A percentile compares a stretch with the other conserved stretches of the same genome.
Conservation (phyloP, 1,140 invertebrate species). For the Hypothenemus hampei region DNA sequence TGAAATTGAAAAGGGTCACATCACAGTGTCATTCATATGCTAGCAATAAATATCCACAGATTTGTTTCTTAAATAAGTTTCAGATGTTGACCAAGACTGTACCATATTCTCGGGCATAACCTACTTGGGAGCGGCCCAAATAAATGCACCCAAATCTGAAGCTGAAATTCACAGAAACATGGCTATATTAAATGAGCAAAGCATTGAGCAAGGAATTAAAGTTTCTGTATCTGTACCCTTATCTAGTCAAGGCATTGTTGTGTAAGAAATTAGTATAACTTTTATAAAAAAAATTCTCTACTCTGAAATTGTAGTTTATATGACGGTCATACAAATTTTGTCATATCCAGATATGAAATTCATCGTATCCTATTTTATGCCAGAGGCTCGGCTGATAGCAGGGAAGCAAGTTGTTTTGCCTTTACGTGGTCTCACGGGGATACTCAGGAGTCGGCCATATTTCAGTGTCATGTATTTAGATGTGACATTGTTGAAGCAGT, state of each 20-base stretch:
- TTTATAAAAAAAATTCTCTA: background rate
- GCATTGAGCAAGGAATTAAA: slow-evolving; percentile 73
- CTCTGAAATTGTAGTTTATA: slow-evolving; percentile 63
- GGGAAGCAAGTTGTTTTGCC: slow-evolving; percentile 89
- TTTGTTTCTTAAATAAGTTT: slow-evolving; percentile 48
- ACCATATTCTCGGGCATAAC: slow-evolving; percentile 90
- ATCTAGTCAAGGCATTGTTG: slow-evolving; percentile 76
- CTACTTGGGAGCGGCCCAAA: slow-evolving; percentile 88
- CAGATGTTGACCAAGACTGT: slow-evolving; percentile 78
- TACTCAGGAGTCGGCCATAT: slow-evolving; percentile 80
- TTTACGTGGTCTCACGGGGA: slow-evolving; percentile 95
- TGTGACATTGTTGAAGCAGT: slow-evolving; percentile 98
- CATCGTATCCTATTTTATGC: slow-evolving; percentile 94
- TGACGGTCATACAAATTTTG: slow-evolving; percentile 74
- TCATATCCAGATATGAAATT: slow-evolving; percentile 87
- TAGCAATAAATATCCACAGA: no score
- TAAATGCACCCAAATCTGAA: slow-evolving; percentile 91
- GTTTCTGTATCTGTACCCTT: slow-evolving; percentile 88
- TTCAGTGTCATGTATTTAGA: slow-evolving; percentile 95
- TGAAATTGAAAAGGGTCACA: background rate
- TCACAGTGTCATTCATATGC: no score
- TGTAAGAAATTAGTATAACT: slow-evolving; percentile 53
- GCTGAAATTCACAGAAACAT: slow-evolving; percentile 94
- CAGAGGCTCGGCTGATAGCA: slow-evolving; percentile 75
- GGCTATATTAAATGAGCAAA: slow-evolving; percentile 76